phyloP scores from a whole-genome alignment of 2,797 vertebrate genomes.

The Sardinella longiceps region DNA sequence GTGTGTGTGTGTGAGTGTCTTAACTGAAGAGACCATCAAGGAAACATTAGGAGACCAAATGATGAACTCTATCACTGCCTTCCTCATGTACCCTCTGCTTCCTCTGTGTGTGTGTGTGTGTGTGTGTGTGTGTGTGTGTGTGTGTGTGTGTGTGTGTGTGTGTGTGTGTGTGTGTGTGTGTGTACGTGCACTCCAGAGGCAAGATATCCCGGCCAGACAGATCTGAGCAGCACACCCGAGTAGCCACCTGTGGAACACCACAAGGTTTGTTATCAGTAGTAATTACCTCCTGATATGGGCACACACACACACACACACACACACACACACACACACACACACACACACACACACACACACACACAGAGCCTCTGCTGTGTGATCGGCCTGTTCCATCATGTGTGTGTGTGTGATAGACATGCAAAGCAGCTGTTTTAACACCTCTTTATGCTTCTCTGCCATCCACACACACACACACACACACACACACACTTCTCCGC shows the following conservation, averaged over 20 bases:
- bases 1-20: too few species aligned
- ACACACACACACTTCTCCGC: too few species aligned
- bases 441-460: background rate
- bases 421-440: background rate
- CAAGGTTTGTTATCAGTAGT: conserved; percentile 45
- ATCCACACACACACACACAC: too few species aligned
- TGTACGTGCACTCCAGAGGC: background rate
- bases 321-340: too few species aligned
- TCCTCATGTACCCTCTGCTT: conserved; percentile 24
- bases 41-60: background rate
- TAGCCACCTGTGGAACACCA: conserved; percentile 24
- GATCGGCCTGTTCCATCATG: background rate
- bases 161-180: conserved; percentile 20
- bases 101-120: conserved; percentile 20
- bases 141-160: conserved; percentile 33
- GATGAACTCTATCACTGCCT: background rate
- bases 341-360: too few species aligned
- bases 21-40: background rate
- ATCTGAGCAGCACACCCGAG: conserved; percentile 28
- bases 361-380: too few species aligned
- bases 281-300: background rate
- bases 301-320: background rate
- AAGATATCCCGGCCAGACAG: conserved; percentile 28
- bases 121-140: too few species aligned
- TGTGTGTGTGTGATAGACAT: background rate